Evolutionary conservation across 2,113 vertebrate genomes (phyloP), one percentile per base, ranked within the genome.

Genomic region (Nettapus auritus): DNA sequence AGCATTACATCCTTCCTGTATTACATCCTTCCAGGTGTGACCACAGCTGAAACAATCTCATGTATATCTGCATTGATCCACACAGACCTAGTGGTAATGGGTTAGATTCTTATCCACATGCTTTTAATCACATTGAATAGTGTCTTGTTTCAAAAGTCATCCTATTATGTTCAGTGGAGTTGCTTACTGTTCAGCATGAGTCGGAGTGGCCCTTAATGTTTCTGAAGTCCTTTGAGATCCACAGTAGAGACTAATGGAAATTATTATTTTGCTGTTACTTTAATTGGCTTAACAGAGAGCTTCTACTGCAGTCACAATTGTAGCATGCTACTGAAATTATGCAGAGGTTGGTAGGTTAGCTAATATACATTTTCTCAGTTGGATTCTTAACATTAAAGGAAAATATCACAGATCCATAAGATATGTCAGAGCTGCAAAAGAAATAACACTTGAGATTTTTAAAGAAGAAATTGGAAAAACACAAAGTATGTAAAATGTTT

Each of bases 311-410:
- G 11, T 94, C 86, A 64, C 77, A 34, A 3, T 38, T 68, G 90
- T 86, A 97, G 95, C 75, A 69, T 6, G 11, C 80, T 90, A 48
- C 95, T 94, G 81, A 91, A 84, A 79, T 62, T 88, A 60, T 71
- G 56, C 78, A 48, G 94, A 90, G 95, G 57, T 69, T 88, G 57
- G 88, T 83, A 78, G 77, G 77, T 92, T 86, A 83, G 86, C 50
- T 81, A 29, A 56, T 56, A 5, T 40, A 22, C 63, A 28, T 90
- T 88, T 66, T 89, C 69, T 74, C 73, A 52, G 52, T n/a, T 74
- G 60, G 76, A 46, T 88, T 74, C 76, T 84, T 71, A 75, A 53
- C 34, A 17, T 71, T 64, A 76, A 73, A 86, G 82, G 63, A 83
- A 95, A 93, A 53, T 68, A 92, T 23, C 57, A 50, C 16, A 67